Evolutionary conservation across 2,797 vertebrate genomes (phyloP).

Genomic region (Pseudochaenichthys georgianus): DNA sequence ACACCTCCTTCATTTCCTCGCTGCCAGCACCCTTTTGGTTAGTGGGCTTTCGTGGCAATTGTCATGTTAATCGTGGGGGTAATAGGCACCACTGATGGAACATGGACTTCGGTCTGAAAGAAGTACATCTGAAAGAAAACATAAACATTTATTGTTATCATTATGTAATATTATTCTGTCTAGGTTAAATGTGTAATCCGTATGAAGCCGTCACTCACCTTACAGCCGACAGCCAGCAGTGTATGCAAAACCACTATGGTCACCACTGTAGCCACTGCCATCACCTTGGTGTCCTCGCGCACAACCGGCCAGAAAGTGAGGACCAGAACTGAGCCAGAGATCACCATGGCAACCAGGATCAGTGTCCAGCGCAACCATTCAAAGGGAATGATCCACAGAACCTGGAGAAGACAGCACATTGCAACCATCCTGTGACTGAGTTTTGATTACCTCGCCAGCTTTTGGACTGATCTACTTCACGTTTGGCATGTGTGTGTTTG

Average conservation of each 20-base stretch:
- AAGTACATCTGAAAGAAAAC: slow-evolving; percentile 81
- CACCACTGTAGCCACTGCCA: slow-evolving; percentile 77
- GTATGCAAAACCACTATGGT: slow-evolving; percentile 85
- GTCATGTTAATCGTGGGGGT: slow-evolving; percentile 1
- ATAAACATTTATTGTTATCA: background rate
- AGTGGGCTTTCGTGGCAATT: slow-evolving; percentile 40
- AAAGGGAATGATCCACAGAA: slow-evolving; percentile 87
- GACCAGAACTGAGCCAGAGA: slow-evolving; percentile 87
- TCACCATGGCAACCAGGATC: slow-evolving; percentile 83
- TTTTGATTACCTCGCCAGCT: no score
- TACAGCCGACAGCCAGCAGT: slow-evolving; percentile 89
- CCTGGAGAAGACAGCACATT: slow-evolving; percentile 68
- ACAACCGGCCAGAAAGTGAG: slow-evolving; percentile 90
- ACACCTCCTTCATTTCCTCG: background rate
- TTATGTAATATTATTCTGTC: background rate
- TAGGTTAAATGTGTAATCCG: background rate
- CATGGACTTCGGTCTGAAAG: slow-evolving; percentile 65
- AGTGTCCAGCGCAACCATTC: slow-evolving; percentile 88
- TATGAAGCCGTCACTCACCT: slow-evolving; percentile 77
- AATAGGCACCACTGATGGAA: background rate
- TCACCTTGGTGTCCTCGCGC: slow-evolving; percentile 84
- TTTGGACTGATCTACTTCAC: no score
- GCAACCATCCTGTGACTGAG: no score
- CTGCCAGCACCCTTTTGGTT: slow-evolving; percentile 22
- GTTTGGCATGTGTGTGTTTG: no score